These are phyloP conservation scores for Crocuta crocuta DNA, from an alignment of 2,113 vertebrate species.

Conservation along the genomic window DNA sequence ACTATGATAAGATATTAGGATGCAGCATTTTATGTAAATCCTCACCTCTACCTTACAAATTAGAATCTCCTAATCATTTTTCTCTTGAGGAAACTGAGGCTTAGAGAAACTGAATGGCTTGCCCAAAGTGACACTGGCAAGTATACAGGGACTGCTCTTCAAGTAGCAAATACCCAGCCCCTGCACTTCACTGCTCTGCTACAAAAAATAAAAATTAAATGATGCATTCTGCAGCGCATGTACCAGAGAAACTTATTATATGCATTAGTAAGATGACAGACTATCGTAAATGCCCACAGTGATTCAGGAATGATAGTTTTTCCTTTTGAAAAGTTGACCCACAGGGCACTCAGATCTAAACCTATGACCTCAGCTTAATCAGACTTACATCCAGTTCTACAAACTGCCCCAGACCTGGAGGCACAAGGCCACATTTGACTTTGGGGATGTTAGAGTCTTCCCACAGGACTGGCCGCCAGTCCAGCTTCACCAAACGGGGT, in stretches of 20 bases:
- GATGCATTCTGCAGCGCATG: not conserved
- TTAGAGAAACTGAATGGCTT: not conserved
- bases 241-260: not conserved
- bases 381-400: not conserved
- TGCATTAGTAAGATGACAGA: not conserved
- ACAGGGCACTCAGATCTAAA: not conserved
- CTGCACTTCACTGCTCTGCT: not conserved
- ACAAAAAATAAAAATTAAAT: not conserved
- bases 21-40: not conserved
- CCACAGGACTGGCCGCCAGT: not conserved
- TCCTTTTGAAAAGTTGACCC: not conserved
- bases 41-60: not conserved
- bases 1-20: not conserved
- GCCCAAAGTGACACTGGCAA: not conserved
- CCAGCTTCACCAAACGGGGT: not conserved
- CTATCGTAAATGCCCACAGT: not conserved
- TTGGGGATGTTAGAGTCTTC: not conserved
- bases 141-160: not conserved
- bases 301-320: not conserved
- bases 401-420: not conserved
- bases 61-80: not conserved
- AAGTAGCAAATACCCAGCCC: not conserved
- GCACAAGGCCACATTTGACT: not conserved
- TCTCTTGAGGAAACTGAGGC: not conserved
- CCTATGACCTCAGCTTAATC: not conserved